Conservation (phyloP, 2,797 vertebrate species). For the Lepus oiostolus region DNA sequence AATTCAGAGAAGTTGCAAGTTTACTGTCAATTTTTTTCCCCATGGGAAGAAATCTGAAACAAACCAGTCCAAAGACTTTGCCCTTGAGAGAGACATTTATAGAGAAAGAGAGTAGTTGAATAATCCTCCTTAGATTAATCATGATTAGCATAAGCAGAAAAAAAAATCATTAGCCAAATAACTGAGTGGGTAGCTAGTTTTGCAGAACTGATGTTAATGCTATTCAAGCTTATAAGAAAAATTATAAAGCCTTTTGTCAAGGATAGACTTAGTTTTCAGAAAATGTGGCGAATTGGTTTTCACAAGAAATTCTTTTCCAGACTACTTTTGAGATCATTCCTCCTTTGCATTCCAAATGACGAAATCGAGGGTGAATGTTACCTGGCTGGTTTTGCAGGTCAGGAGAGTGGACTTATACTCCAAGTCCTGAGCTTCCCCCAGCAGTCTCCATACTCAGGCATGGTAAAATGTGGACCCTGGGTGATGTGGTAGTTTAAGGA, state of each 20-base stretch:
- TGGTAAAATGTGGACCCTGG: accelerated
- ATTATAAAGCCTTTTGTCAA: not conserved
- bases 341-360: not conserved
- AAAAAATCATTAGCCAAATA: slow-evolving; percentile 43
- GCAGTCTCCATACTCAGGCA: not conserved
- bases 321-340: not conserved
- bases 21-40: slow-evolving; percentile 32
- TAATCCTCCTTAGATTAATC: slow-evolving; percentile 6
- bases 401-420: not conserved
- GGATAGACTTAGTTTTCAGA: not conserved
- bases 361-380: not conserved
- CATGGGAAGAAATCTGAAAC: not conserved
- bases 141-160: not conserved
- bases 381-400: not conserved
- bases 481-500: not conserved
- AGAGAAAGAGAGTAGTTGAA: not conserved
- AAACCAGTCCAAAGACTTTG: slow-evolving; percentile 22
- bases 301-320: not conserved
- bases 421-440: no score
- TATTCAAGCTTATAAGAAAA: not conserved
- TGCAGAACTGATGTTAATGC: not conserved
- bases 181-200: not conserved
- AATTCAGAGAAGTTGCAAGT: slow-evolving; percentile 18
- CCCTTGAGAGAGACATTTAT: not conserved
- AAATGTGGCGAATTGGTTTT: not conserved